A percentile compares a stretch with the other conserved stretches of the same genome.
phyloP scores from a whole-genome alignment of 2,888 invertebrate species.

The Eremobia ochroleuca region DNA sequence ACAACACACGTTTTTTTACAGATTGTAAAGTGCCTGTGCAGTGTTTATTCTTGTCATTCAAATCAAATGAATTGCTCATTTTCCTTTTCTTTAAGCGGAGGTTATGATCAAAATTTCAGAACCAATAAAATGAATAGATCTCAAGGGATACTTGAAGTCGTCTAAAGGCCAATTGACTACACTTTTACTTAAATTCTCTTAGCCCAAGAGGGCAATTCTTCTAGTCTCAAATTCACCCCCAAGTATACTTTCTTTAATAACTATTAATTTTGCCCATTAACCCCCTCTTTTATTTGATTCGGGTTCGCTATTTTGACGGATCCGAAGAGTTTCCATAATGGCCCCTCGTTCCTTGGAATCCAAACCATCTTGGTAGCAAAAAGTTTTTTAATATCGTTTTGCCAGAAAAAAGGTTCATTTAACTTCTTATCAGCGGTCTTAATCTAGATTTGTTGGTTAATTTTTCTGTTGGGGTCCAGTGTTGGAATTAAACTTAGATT shows the following conservation, averaged over 20 bases:
- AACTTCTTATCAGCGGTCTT: conserved; percentile 48
- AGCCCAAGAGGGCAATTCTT: conserved; percentile 52
- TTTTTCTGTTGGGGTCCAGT: conserved; percentile 27
- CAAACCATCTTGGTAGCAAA: conserved; percentile 39
- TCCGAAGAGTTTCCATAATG: conserved; percentile 44
- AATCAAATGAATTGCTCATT: not conserved
- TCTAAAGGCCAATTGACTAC: conserved; percentile 34
- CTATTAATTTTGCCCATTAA: conserved; percentile 67
- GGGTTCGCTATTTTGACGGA: conserved; percentile 49
- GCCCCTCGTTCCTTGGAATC: conserved; percentile 42
- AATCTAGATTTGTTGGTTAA: conserved; percentile 55
- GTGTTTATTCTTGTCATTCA: no score
- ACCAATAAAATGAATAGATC: conserved; percentile 37
- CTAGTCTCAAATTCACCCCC: conserved; percentile 46
- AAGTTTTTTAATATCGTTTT: conserved; percentile 61
- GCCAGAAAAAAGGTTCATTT: conserved; percentile 49
- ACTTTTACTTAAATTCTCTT: conserved; percentile 40
- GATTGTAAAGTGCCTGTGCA: not conserved
- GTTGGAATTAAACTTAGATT: conserved; percentile 31
- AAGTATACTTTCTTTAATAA: conserved; percentile 60
- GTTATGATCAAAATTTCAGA: not conserved
- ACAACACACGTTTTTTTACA: not conserved
- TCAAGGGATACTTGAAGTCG: conserved; percentile 18
- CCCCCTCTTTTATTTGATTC: conserved; percentile 47
- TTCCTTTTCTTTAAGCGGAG: not conserved